A percentile compares a stretch with the other conserved stretches of the same genome.
Conservation (phyloP, 2,113 vertebrate genomes). For the Pao palembangensis region DNA sequence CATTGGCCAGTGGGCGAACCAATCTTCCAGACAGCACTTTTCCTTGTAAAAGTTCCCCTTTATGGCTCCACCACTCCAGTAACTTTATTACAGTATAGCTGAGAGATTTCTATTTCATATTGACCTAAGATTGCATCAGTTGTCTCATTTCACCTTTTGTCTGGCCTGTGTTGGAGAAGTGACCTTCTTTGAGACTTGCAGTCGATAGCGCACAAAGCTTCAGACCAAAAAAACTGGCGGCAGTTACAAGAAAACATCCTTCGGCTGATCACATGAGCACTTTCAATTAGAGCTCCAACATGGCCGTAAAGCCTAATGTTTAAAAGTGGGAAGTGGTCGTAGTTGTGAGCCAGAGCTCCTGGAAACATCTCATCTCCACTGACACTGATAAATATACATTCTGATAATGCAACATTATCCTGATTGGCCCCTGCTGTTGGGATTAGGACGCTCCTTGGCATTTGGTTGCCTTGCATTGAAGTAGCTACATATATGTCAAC, state of each 20-base stretch:
- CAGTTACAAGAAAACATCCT: slow-evolving; percentile 65
- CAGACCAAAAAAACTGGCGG: slow-evolving; percentile 63
- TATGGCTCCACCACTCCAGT: slow-evolving; percentile 85
- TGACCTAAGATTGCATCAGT: slow-evolving; percentile 97
- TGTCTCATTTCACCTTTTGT: slow-evolving; percentile 96
- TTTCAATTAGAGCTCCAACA: slow-evolving; percentile 80
- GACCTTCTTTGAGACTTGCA: slow-evolving; percentile 88
- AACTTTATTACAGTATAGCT: slow-evolving; percentile 96
- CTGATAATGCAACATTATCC: no score
- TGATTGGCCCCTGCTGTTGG: no score
- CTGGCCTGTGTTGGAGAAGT: slow-evolving; percentile 87
- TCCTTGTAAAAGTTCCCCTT: slow-evolving; percentile 88
- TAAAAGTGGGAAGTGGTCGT: slow-evolving; percentile 65
- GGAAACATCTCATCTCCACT: slow-evolving; percentile 31
- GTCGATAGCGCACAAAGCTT: slow-evolving; percentile 86
- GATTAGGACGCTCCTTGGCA: slow-evolving; percentile 41
- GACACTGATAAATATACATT: no score
- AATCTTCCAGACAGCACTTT: slow-evolving; percentile 79
- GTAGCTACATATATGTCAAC: slow-evolving; percentile 49
- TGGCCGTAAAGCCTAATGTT: slow-evolving; percentile 66
- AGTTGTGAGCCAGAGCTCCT: slow-evolving; percentile 57
- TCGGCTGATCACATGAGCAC: slow-evolving; percentile 70
- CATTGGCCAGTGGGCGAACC: slow-evolving; percentile 70
- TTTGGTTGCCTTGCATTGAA: slow-evolving; percentile 68
- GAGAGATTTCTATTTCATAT: slow-evolving; percentile 95